Percentiles rank a stretch among this genome's conserved stretches.
Conservation (phyloP, 2,888 invertebrate genomes). For the Steinernema hermaphroditum region DNA sequence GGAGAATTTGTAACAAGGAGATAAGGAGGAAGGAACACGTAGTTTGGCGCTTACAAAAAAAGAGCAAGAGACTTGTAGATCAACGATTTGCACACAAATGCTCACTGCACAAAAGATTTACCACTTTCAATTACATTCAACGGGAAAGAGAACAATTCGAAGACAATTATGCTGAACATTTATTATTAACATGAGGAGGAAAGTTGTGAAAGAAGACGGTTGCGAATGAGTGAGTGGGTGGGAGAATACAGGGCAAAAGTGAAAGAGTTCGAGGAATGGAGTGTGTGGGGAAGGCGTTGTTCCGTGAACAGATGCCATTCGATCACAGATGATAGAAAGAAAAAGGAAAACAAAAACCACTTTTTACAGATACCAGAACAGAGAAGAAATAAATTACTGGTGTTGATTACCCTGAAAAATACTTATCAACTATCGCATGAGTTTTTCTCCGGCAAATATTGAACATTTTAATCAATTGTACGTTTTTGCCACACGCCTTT, state of each 20-base stretch:
- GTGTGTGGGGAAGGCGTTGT: neutral
- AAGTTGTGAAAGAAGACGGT: no score
- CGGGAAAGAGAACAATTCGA: no score
- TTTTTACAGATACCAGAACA: constrained; percentile 22
- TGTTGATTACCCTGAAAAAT: constrained; percentile 21
- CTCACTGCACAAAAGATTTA: neutral
- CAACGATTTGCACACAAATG: constrained; percentile 10
- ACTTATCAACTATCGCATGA: no score
- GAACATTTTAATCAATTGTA: no score
- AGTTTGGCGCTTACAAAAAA: neutral
- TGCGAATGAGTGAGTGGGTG: neutral
- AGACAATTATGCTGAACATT: no score
- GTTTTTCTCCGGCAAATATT: no score
- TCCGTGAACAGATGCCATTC: neutral
- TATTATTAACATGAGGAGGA: no score
- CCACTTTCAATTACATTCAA: no score
- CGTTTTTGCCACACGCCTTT: no score
- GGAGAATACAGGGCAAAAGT: neutral
- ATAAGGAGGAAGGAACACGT: neutral
- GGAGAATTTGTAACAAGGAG: neutral
- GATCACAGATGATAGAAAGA: constrained; percentile 16
- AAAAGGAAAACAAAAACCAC: neutral
- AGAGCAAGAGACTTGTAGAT: neutral
- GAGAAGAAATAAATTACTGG: constrained; percentile 3
- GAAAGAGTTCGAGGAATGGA: constrained; percentile 25